Evolutionary conservation across 2,888 invertebrate genomes (phyloP), one percentile per base, ranked within the genome.

Genomic region (Hydrotaea diabolus): DNA sequence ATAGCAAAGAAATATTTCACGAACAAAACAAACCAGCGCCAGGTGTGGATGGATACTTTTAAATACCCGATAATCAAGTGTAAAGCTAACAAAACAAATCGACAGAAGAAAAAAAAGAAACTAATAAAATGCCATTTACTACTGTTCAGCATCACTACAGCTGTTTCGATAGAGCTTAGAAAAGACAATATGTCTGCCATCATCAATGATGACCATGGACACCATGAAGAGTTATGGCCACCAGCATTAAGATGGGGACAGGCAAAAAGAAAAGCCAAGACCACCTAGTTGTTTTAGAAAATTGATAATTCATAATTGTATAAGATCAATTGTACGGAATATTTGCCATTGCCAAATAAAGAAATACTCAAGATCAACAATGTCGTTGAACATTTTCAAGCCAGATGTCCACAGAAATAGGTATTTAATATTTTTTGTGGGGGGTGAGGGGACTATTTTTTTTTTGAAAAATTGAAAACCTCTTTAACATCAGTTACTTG

Each of bases 21-120:
- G 39, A 39, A 13, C 3, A 21, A 72, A 64, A 19, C 74, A 43
- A 85, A 85, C 64, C 9, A 39, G 23, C 85, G 81, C 84, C 85
- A 79, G 85, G 85, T 77, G 77, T 79, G 77, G 31, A 39, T 31
- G n/a, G 19, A 53, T n/a, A 53, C 53, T 53, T 23, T 43, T 46
- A 69, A 46, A 69, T 69, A 69, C 69, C 69, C 8, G 69, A 43
- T 69, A 69, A 69, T 69, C 69, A 69, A 19, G 69, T 69, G 69
- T 23, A 23, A 23, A 69, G 21, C 46, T 11, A 13, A 39, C 19
- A 1, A n/a, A 64, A 19, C 66, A 39, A 21, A 43, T 19, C 39
- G 66, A 13, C 11, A 43, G 11, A 66, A 21, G 13, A 66, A 31
- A 31, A 57, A 57, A 66, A 17, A 36, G 64, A 64, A 64, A 39